Base-by-base conservation (phyloP, 2,888 invertebrate genomes). In the Aethes cnicana region DNA sequence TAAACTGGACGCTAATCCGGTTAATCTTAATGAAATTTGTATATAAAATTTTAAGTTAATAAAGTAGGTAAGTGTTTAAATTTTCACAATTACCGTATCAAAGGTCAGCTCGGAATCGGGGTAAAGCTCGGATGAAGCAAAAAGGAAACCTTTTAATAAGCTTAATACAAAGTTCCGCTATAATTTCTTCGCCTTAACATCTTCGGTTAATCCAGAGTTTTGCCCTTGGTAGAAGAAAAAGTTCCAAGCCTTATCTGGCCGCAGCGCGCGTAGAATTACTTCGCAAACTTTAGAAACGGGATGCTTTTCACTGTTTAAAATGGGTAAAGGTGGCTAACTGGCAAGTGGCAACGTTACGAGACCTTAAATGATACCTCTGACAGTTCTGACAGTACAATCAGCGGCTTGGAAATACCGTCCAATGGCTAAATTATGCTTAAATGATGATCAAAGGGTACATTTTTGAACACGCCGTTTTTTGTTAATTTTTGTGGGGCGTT, bases 131-230 rank as follows among this genome's bases (percentile, higher is more conserved):
- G 16, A 12, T 21, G 52, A 56, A 53, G 55, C 48, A 66, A 67
- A 68, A 62, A 61, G 57, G 63, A 55, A 56, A 58, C 57, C 59
- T 69, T 72, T 71, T 72, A 73, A 72, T 74, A 74, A 74, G 68
- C 68, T 69, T 62, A 47, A 50, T 53, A 54, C 48, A 70, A 77
- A 75, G 70, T 75, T 74, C 67, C 42, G 58, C 66, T 68, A 70
- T 73, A 76, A 68, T 68, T 74, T 69, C 68, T 66, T 63, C 65
- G 63, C 64, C 61, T 61, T 61, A 68, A 64, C 63, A 68, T 66
- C 65, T 64, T 63, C 62, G 68, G 74, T 73, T 74, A 72, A 76
- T 73, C 64, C 61, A 63, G 55, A 72, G 74, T 75, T 74, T 72
- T 71, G 61, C 64, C 60, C 63, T 57, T 58, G 57, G 57, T 49